These are phyloP conservation scores for Thymelicus lineola DNA, from an alignment of 2,888 invertebrate genomes.

Conservation along the genomic window DNA sequence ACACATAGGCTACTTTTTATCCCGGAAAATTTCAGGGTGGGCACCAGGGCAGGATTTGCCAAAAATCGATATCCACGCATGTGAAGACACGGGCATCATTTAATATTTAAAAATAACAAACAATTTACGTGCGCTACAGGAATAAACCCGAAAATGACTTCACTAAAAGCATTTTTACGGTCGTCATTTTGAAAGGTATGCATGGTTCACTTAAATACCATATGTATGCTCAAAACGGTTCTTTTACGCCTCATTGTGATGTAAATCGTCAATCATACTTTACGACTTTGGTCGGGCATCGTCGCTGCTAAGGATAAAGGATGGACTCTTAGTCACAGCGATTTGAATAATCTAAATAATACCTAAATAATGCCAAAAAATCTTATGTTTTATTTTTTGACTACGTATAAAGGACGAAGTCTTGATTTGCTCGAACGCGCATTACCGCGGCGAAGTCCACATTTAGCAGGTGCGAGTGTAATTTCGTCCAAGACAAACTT, in stretches of 20 bases:
- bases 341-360: no score
- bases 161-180: constrained; percentile 35
- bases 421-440: neutral
- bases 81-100: no score
- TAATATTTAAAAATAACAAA: neutral
- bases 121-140: neutral
- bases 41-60: no score
- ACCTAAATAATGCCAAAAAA: no score
- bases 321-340: constrained; percentile 33
- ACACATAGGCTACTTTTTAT: no score
- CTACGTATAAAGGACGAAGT: neutral
- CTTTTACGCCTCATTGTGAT: constrained; percentile 59
- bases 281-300: constrained; percentile 60
- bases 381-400: neutral
- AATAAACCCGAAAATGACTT: constrained; percentile 19
- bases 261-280: constrained; percentile 69
- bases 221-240: constrained; percentile 29
- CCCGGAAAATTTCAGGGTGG: no score
- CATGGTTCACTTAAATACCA: constrained; percentile 35
- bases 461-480: no score
- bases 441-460: no score
- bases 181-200: constrained; percentile 17
- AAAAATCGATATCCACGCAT: no score
- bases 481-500: no score
- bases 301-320: constrained; percentile 50